Percentiles rank a stretch among this genome's conserved stretches.
Evolutionary conservation across 2,888 invertebrate genomes (phyloP).

Genomic region (Phorcus lineatus): DNA sequence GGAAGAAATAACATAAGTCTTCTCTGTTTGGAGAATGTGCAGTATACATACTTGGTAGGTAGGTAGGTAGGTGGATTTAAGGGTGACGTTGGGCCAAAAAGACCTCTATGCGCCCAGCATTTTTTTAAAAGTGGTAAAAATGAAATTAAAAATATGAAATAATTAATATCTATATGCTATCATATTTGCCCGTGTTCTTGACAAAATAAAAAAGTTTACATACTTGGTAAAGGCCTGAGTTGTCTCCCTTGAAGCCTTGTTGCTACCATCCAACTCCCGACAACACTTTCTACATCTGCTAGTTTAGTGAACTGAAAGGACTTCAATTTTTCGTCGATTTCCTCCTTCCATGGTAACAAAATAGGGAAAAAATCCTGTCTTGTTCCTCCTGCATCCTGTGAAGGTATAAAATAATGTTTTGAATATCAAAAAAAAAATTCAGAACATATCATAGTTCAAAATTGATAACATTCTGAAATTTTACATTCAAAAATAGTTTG

Average conservation of each 20-base stretch:
- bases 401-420: background rate
- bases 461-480: background rate
- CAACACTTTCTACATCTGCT: constrained; percentile 47
- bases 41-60: constrained; percentile 9
- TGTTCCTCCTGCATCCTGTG: constrained; percentile 59
- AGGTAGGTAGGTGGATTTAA: too few species aligned
- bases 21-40: background rate
- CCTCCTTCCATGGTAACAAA: constrained; percentile 40
- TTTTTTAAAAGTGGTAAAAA: too few species aligned
- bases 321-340: constrained; percentile 35
- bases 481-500: too few species aligned
- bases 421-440: background rate
- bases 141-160: too few species aligned
- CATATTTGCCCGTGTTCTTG: too few species aligned
- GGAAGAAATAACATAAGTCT: background rate
- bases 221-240: constrained; percentile 35
- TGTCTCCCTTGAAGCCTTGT: constrained; percentile 51
- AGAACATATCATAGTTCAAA: background rate
- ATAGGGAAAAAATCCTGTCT: constrained; percentile 59
- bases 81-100: too few species aligned
- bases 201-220: too few species aligned
- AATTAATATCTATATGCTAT: too few species aligned
- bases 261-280: constrained; percentile 60
- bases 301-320: constrained; percentile 40
- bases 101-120: too few species aligned